phyloP scores from a whole-genome alignment of 2,797 vertebrate species.

The Furcifer pardalis region DNA sequence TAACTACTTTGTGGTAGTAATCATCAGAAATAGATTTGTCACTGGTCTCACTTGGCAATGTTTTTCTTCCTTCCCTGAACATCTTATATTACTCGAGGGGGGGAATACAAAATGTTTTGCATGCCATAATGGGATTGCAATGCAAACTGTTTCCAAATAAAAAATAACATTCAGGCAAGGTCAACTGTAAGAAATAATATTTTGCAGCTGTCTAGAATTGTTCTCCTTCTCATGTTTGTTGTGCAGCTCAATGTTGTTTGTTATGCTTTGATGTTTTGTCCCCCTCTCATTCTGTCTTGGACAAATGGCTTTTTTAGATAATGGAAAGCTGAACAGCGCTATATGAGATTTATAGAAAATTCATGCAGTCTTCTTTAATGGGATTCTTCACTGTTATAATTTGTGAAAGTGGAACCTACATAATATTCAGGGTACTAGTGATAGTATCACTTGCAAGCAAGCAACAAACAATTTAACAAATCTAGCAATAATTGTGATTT shows the following conservation, averaged over 20 bases:
- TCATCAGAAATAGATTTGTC: constrained; percentile 41
- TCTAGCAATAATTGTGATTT: not conserved
- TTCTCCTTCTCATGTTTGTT: constrained; percentile 6
- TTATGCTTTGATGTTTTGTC: constrained; percentile 6
- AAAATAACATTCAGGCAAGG: constrained; percentile 41
- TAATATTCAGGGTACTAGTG: not conserved
- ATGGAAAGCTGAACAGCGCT: not conserved
- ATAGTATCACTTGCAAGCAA: not conserved
- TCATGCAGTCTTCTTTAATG: not conserved
- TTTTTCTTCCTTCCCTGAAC: constrained; percentile 39
- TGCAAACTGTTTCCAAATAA: constrained; percentile 42
- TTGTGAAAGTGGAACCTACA: not conserved
- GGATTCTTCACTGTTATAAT: constrained; percentile 15
- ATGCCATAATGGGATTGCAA: constrained; percentile 51
- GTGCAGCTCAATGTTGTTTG: not conserved
- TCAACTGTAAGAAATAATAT: constrained; percentile 43
- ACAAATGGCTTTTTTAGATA: not conserved
- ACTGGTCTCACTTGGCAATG: constrained; percentile 43
- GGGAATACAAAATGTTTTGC: constrained; percentile 22
- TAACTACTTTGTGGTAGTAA: constrained; percentile 27
- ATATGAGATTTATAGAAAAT: not conserved
- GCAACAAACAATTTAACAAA: not conserved
- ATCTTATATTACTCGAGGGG: constrained; percentile 18
- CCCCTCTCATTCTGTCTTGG: not conserved
- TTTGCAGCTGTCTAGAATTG: not conserved